Conservation (phyloP, 2,113 vertebrate species). For the Camelus dromedarius region DNA sequence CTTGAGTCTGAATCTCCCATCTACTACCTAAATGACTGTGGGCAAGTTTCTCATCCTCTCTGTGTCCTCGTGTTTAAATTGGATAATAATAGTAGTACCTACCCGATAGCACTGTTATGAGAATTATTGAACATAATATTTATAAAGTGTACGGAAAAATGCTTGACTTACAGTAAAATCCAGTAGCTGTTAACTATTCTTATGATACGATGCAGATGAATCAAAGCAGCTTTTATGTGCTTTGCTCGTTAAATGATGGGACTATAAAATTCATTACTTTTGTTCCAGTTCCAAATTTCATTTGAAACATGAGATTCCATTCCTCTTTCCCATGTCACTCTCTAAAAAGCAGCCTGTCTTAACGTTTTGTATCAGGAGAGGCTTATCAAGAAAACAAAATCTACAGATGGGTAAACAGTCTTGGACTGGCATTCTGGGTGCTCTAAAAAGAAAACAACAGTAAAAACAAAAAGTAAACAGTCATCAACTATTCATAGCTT, state of each 20-base stretch:
- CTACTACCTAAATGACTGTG: not conserved
- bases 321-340: not conserved
- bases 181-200: not conserved
- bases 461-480: not conserved
- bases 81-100: not conserved
- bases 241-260: conserved; percentile 16
- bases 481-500: not conserved
- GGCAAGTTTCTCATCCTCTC: not conserved
- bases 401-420: not conserved
- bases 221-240: not conserved
- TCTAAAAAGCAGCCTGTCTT: not conserved
- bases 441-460: not conserved
- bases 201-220: not conserved
- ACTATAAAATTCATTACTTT: not conserved
- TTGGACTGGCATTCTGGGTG: not conserved
- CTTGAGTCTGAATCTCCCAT: not conserved
- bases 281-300: not conserved
- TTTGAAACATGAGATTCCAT: not conserved
- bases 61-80: not conserved
- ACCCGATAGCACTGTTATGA: not conserved
- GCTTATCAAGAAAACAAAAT: not conserved
- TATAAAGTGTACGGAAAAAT: not conserved
- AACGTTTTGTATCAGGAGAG: not conserved
- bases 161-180: not conserved
- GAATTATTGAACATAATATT: not conserved